Base-by-base conservation (phyloP, 2,113 vertebrate species). In the Paedocypris sp. region DNA sequence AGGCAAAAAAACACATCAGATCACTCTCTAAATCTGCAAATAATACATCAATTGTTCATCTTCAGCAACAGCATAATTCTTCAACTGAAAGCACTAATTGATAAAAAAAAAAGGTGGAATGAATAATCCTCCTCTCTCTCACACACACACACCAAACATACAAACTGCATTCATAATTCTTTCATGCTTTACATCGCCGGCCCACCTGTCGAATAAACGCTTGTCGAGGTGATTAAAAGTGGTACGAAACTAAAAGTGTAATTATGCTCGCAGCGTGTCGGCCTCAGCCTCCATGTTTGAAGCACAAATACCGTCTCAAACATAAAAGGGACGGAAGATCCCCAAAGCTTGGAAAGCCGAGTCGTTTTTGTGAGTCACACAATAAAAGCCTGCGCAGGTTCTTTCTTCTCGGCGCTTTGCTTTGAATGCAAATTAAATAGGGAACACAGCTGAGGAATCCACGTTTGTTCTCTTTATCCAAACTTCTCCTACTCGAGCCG, bases 351-450 rank as follows among this genome's bases (percentile, higher is more conserved):
- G 50, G 15, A 38, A 63, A 60, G 49, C 39, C 6, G 15, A 60
- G 31, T 66, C 22, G 6, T 66, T 66, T 65, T 66, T 70, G 62
- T 70, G 68, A 66, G 64, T 62, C 47, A 42, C 29, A 61, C 36
- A 61, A 31, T 12, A 28, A 28, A 47, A 13, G 57, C 62, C 62
- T 70, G 56, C 57, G 50, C 39, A 1, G 6, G 45, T 16, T 54
- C 13, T 13, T 26, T 9, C 7, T 45, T 23, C 11, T 33, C 45
- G 29, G 15, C 18, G n/a, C 15, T 32, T 56, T 45, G 5, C 1
- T 36, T 28, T 41, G 6, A 41, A n/a, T 9, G 6, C 11, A 9
- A 11, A 16, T 41, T 41, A 29, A 41, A 18, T 15, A 54, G 28
- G 28, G 28, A 29, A 29, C 16, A 28, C 12, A 25, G 22, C n/a